phyloP scores from a whole-genome alignment of 2,797 vertebrate species.

The Pogoniulus pusillus region DNA sequence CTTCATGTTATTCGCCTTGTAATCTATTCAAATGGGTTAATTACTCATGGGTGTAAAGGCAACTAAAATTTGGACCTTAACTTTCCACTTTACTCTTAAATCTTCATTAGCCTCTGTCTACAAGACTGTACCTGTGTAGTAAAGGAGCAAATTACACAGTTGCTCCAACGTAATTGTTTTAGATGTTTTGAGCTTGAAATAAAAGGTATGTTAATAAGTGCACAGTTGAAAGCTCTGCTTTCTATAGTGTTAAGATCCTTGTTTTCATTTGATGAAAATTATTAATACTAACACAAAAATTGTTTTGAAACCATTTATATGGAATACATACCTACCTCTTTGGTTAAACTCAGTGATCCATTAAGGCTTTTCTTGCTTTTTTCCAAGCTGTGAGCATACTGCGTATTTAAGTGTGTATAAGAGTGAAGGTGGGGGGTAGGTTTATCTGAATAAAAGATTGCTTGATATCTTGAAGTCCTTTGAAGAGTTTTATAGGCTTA shows the following conservation, averaged over 20 bases:
- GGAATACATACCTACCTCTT: slow-evolving; percentile 76
- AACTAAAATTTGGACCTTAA: not conserved
- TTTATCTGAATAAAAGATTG: slow-evolving; percentile 84
- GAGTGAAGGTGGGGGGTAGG: slow-evolving; percentile 81
- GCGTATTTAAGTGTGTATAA: slow-evolving; percentile 83
- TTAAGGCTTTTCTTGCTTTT: slow-evolving; percentile 79
- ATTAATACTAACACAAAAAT: slow-evolving; percentile 80
- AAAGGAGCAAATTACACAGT: slow-evolving; percentile 42
- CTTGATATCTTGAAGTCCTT: slow-evolving; percentile 83
- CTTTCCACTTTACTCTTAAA: slow-evolving; percentile 47
- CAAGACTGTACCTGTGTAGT: slow-evolving; percentile 45
- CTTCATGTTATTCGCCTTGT: not conserved
- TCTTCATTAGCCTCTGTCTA: slow-evolving; percentile 52
- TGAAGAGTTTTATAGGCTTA: slow-evolving; percentile 87
- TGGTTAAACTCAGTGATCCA: slow-evolving; percentile 82
- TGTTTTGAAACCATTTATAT: slow-evolving; percentile 77
- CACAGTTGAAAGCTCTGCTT: slow-evolving; percentile 56
- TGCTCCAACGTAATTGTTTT: slow-evolving; percentile 72
- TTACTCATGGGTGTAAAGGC: slow-evolving; percentile 19
- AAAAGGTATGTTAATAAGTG: slow-evolving; percentile 77
- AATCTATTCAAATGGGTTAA: slow-evolving; percentile 23
- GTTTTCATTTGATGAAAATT: slow-evolving; percentile 78
- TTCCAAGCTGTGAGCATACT: slow-evolving; percentile 81
- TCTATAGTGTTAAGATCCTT: slow-evolving; percentile 62
- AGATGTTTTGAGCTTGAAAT: slow-evolving; percentile 71